Evolutionary conservation across 1,140 invertebrate genomes (phyloP).

Genomic region (Paraescarpia echinospica): DNA sequence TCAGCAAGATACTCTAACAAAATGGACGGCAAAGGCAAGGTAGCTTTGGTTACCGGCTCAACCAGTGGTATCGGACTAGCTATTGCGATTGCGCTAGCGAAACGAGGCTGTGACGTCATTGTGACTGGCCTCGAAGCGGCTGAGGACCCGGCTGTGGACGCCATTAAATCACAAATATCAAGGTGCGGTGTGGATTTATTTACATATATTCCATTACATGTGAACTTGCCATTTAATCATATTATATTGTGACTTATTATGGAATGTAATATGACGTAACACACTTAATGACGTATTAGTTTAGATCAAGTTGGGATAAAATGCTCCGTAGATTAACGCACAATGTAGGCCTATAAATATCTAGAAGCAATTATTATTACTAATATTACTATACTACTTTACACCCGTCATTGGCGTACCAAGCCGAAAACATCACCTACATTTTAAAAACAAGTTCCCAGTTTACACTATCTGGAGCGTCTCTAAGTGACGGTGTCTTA

Average conservation of each 20-base stretch:
- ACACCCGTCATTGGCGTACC: too few relatives aligned
- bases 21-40: conserved; percentile 22
- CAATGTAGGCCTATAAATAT: neutral
- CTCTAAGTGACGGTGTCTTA: too few relatives aligned
- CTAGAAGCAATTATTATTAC: too few relatives aligned
- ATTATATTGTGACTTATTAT: neutral
- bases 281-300: neutral
- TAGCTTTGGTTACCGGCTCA: conserved; percentile 52
- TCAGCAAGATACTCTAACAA: neutral
- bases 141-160: conserved; percentile 15
- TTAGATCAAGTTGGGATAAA: neutral
- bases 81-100: conserved; percentile 46
- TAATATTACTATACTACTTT: neutral
- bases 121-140: conserved; percentile 48
- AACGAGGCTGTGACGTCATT: conserved; percentile 45
- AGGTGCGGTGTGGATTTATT: conserved; percentile 3
- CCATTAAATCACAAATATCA: conserved; percentile 9
- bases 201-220: neutral
- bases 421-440: too few relatives aligned
- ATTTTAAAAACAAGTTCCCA: too few relatives aligned
- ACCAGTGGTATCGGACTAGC: conserved; percentile 56
- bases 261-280: conserved; percentile 5
- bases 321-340: neutral
- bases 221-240: neutral
- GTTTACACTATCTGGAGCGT: too few relatives aligned